These are phyloP conservation scores for Muricea muricata DNA, from an alignment of 92 coral and sea anemone genomes.

Conservation along the genomic window DNA sequence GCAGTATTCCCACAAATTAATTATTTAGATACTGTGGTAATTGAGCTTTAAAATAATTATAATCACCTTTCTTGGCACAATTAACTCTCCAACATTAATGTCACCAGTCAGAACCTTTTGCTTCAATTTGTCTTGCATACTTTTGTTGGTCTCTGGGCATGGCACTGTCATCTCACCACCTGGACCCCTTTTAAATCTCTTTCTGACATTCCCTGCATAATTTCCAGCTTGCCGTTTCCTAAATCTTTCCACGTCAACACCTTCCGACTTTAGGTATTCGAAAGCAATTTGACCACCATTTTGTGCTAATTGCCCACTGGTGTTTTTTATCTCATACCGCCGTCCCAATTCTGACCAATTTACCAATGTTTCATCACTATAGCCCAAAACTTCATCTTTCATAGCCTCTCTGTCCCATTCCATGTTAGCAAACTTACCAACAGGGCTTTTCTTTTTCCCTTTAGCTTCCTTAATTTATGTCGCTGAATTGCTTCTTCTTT, in stretches of 20 bases:
- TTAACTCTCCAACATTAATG: constrained; percentile 11
- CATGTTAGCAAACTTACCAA: not conserved
- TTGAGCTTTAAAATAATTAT: not conserved
- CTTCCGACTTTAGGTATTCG: not conserved
- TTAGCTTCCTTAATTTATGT: not conserved
- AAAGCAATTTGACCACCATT: constrained; percentile 1
- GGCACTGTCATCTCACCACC: constrained; percentile 10
- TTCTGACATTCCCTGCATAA: not conserved
- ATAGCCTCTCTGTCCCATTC: not conserved
- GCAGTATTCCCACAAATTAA: not conserved
- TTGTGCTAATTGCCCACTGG: not conserved
- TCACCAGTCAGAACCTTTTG: not conserved
- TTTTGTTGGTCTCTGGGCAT: constrained; percentile 6
- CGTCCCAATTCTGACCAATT: constrained; percentile 5
- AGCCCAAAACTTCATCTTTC: not conserved
- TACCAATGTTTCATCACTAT: not conserved
- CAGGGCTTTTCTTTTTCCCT: not conserved
- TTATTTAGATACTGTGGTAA: not conserved
- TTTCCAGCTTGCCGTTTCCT: not conserved
- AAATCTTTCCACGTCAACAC: not conserved
- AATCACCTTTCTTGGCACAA: constrained; percentile 14
- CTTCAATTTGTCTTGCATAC: not conserved
- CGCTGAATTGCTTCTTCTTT: constrained; percentile 16
- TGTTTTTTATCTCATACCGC: not conserved
- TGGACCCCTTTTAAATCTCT: not conserved